Evolutionary conservation across 2,797 vertebrate species (phyloP), one percentile per base, ranked within the genome.

Genomic region (Microtus agrestis): DNA sequence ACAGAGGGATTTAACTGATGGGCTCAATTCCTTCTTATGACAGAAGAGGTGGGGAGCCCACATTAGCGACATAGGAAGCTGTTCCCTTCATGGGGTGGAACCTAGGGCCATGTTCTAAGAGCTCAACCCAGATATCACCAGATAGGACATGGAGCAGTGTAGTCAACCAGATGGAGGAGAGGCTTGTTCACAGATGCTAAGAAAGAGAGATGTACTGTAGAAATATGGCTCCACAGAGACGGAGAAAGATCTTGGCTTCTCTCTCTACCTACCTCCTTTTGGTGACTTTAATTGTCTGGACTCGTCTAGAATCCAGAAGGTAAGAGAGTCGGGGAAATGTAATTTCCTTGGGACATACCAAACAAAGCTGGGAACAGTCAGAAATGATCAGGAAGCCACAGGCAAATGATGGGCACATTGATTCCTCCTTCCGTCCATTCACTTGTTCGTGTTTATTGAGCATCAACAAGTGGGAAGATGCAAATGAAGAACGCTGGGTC

Each of bases 281-380:
- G 65, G 67, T 46, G 43, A 4, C 80, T 96, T 73, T 1, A 17
- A 95, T 76, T 95, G 87, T 34, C 56, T 86, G 81, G 56, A 61
- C 56, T 63, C 9, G 43, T 56, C n/a, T 65, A 82, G 40, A 87
- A 84, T 46, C 63, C 87, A 46, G 46, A 69, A 51, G n/a, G 19
- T 54, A 56, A 85, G 46, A 48, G 54, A 95, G 29, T 0, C 92
- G 91, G 91, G 90, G 73, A 95, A 96, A 86, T 61, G 73, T 65
- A 96, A 85, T 69, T 95, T 63, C 43, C 77, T 61, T 17, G 10
- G 40, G 85, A 43, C 48, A 67, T 67, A 48, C 11, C 34, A 87
- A 54, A n/a, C 11, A 77, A 31, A 76, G 56, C 65, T 27, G n/a
- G 84, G 67, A 87, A 67, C 29, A 43, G 10, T 73, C 63, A 6